Percentiles rank a stretch among this genome's conserved stretches.
These are phyloP conservation scores for Eudemis profundana DNA, from an alignment of 2,888 invertebrate genomes.

Conservation along the genomic window DNA sequence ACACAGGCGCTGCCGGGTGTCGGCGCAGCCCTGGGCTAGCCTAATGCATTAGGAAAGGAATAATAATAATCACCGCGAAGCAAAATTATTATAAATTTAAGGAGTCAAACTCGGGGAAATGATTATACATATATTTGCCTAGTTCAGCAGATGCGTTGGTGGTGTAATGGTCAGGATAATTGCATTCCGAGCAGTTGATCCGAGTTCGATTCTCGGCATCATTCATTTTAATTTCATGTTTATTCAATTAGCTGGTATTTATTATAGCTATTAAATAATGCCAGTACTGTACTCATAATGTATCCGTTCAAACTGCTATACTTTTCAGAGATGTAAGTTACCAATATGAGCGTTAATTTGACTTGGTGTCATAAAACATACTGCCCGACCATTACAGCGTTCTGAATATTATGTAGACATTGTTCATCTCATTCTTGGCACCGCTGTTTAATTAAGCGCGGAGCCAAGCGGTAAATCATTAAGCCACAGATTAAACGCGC, in stretches of 20 bases:
- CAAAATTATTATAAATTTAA: too few relatives aligned
- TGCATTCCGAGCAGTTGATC: slow-evolving; percentile 87
- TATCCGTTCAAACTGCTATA: too few relatives aligned
- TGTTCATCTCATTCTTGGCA: slow-evolving; percentile 19
- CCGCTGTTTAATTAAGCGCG: slow-evolving; percentile 20
- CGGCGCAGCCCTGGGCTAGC: too few relatives aligned
- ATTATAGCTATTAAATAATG: too few relatives aligned
- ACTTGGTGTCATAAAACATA: not conserved
- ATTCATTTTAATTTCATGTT: slow-evolving; percentile 54
- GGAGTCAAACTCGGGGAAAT: too few relatives aligned
- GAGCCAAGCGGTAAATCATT: slow-evolving; percentile 30
- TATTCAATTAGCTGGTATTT: slow-evolving; percentile 25
- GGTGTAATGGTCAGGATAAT: slow-evolving; percentile 87
- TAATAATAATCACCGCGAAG: too few relatives aligned
- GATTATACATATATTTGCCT: too few relatives aligned
- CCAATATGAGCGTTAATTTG: not conserved
- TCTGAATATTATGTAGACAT: not conserved
- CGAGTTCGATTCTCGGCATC: slow-evolving; percentile 86
- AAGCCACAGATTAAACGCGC: slow-evolving; percentile 29
- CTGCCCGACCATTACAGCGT: not conserved
- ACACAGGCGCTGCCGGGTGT: too few relatives aligned
- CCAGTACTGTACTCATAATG: too few relatives aligned
- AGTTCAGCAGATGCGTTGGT: slow-evolving; percentile 70
- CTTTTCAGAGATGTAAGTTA: too few relatives aligned
- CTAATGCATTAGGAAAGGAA: too few relatives aligned